Conservation (phyloP, 2,797 vertebrate genomes). For the Rachycentron canadum region DNA sequence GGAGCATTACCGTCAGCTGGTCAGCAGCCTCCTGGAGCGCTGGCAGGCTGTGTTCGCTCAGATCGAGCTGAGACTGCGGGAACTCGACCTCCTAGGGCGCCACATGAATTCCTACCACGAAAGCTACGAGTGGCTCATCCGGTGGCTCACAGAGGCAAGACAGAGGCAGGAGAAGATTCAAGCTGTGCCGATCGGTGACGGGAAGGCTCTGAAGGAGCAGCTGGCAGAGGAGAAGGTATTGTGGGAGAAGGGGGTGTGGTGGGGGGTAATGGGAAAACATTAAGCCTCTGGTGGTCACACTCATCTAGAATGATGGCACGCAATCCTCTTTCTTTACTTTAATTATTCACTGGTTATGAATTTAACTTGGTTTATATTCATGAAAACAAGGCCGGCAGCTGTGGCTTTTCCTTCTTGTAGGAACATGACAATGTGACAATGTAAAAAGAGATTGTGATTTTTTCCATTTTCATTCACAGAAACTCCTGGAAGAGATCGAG, state of each 20-base stretch:
- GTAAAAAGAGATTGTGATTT: background rate
- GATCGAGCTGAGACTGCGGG: constrained; percentile 88
- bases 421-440: background rate
- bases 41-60: constrained; percentile 92
- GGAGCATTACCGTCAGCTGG: constrained; percentile 89
- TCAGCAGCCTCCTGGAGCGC: constrained; percentile 90
- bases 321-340: background rate
- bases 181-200: constrained; percentile 83
- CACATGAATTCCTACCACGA: constrained; percentile 89
- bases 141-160: constrained; percentile 89
- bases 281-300: constrained; percentile 31
- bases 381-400: background rate
- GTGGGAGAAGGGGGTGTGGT: background rate
- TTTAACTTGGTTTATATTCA: background rate
- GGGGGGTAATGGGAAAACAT: background rate
- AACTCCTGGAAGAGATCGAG: constrained; percentile 92
- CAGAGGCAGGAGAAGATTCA: constrained; percentile 91
- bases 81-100: constrained; percentile 90
- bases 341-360: background rate
- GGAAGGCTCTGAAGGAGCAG: constrained; percentile 86
- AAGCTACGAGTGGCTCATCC: constrained; percentile 87
- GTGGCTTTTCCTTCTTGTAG: background rate
- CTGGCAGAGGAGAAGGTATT: constrained; percentile 92
- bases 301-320: background rate
- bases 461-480: constrained; percentile 76